A percentile compares a stretch with the other conserved stretches of the same genome.
Conservation (phyloP, 1,140 invertebrate genomes). For the Diuraphis noxia region DNA sequence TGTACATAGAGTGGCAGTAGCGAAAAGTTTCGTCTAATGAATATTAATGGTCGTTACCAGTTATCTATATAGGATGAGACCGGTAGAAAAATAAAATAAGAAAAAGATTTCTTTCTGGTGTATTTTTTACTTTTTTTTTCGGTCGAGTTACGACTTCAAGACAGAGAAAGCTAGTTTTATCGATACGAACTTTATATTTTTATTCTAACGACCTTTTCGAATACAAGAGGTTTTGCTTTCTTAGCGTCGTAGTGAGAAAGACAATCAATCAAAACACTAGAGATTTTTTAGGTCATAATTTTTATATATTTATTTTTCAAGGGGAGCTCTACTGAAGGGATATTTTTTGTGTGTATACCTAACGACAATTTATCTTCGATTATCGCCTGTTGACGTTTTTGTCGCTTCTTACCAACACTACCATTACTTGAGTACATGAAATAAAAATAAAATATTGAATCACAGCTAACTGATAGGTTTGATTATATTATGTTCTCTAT, state of each 20-base stretch:
- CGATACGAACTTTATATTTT: background rate
- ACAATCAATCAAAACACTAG: slow-evolving; percentile 45
- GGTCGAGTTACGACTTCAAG: slow-evolving; percentile 17
- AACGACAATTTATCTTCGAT: slow-evolving; percentile 44
- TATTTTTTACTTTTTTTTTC: slow-evolving; percentile 32
- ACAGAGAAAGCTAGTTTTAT: slow-evolving; percentile 40
- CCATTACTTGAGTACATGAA: background rate
- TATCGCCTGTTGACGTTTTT: slow-evolving; percentile 43
- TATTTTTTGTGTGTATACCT: slow-evolving; percentile 19
- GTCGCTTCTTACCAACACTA: background rate
- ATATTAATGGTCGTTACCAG: slow-evolving; percentile 47
- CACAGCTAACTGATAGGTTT: background rate
- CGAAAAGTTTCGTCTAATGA: slow-evolving; percentile 44
- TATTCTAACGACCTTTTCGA: slow-evolving; percentile 17
- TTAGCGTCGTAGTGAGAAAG: background rate
- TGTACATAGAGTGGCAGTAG: slow-evolving; percentile 30
- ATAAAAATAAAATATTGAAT: slow-evolving; percentile 4
- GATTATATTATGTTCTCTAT: background rate
- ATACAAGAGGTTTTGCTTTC: slow-evolving; percentile 12
- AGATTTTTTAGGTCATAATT: slow-evolving; percentile 33
- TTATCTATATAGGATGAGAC: slow-evolving; percentile 33
- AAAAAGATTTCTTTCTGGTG: slow-evolving; percentile 8
- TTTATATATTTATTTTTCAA: slow-evolving; percentile 1
- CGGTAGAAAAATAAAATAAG: slow-evolving; percentile 34
- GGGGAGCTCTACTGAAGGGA: background rate